Evolutionary conservation across 2,797 vertebrate genomes (phyloP), one percentile per base, ranked within the genome.

Genomic region (Tragopan temminckii): DNA sequence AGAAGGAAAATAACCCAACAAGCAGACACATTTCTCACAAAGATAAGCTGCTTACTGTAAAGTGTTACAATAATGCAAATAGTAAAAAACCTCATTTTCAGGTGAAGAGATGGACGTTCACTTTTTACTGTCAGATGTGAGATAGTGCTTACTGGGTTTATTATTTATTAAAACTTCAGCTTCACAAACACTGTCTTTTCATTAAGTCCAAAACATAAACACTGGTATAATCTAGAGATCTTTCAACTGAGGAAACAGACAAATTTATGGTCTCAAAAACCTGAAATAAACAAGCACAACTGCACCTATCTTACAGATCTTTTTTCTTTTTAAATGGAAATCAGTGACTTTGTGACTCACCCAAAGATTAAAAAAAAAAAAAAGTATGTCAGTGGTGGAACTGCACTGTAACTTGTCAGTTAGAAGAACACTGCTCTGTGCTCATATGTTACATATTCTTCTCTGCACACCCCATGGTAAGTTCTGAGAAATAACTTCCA

Each of bases 41-140:
- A 68, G 67, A 63, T 33, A 74, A 86, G 50, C 66, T 91, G 89
- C 48, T 68, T 67, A 53, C 35, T 18, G 92, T 45, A 88, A 93
- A 90, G 90, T 80, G 95, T 74, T 86, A 94, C 87, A 61, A 90
- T 67, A 88, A 91, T 35, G 74, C 85, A 76, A 93, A 67, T 74
- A 91, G 75, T 23, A 38, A 40, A 68, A 81, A 95, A 91, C 84
- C 58, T 80, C 72, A 78, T 66, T 61, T 89, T 40, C 89, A 90
- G 89, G 13, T 85, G 20, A 91, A 64, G 43, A 88, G 74, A 35
- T 82, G 72, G 96, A 68, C 59, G 57, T 84, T 89, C 87, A 80
- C 68, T 81, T 90, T 95, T 82, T 77, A 69, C 61, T 91, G 85
- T 78, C 20, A 96, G 94, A 92, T 48, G 76, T 43, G 92, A 87